Evolutionary conservation across 2,888 invertebrate genomes (phyloP).

Genomic region (Plagodis pulveraria): DNA sequence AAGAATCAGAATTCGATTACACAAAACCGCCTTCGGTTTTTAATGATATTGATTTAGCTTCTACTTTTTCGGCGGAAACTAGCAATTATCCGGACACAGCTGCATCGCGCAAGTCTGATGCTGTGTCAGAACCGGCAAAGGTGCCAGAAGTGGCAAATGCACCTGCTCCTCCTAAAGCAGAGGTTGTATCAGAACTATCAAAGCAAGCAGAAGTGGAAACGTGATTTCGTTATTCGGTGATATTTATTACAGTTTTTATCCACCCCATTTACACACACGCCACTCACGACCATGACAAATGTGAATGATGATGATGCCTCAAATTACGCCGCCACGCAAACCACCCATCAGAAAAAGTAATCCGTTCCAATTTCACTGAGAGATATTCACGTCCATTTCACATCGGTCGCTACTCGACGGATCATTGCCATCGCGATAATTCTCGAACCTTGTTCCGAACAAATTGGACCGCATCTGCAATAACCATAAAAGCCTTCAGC

Average conservation of each 20-base stretch:
- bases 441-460: constrained; percentile 60
- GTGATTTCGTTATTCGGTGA: neutral
- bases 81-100: neutral
- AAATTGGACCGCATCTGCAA: constrained; percentile 65
- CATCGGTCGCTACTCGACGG: constrained; percentile 45
- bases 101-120: neutral
- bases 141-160: constrained; percentile 4
- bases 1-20: constrained; percentile 41
- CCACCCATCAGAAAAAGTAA: constrained; percentile 62
- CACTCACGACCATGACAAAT: constrained; percentile 41
- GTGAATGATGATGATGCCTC: constrained; percentile 57
- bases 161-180: neutral
- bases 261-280: constrained; percentile 27
- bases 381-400: constrained; percentile 56
- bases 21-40: constrained; percentile 35
- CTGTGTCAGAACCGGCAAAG: constrained; percentile 1
- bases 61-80: neutral
- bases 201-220: constrained; percentile 3
- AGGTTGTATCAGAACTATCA: neutral
- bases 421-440: constrained; percentile 56
- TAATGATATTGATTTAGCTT: constrained; percentile 10
- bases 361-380: constrained; percentile 68
- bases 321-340: constrained; percentile 65
- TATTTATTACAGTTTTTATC: constrained; percentile 32
- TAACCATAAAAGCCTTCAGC: constrained; percentile 57